phyloP scores from a whole-genome alignment of 2,113 vertebrate species.

The Etheostoma spectabile region DNA sequence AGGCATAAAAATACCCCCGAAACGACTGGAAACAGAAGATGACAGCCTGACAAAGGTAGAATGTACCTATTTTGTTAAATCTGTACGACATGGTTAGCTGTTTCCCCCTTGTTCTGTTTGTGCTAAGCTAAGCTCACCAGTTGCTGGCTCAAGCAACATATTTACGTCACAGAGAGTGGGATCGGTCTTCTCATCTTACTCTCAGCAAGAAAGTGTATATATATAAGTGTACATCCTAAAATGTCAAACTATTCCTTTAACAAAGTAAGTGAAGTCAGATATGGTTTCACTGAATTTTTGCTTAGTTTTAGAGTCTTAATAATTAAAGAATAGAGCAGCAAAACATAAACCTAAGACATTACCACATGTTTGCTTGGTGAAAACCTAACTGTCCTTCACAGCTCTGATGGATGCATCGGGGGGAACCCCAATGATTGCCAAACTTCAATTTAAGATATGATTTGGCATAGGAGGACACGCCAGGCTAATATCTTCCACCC shows the following conservation, averaged over 20 bases:
- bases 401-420: constrained; percentile 29
- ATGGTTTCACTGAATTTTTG: not conserved
- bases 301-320: not conserved
- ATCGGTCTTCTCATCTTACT: no score
- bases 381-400: constrained; percentile 20
- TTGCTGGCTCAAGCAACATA: not conserved
- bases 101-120: not conserved
- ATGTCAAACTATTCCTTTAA: not conserved
- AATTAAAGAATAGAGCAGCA: not conserved
- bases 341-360: not conserved
- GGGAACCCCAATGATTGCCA: constrained; percentile 49
- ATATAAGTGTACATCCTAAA: not conserved
- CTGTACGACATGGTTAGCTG: no score
- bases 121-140: no score
- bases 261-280: not conserved
- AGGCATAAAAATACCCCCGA: no score
- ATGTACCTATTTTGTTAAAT: no score
- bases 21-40: no score
- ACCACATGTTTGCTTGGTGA: not conserved
- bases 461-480: constrained; percentile 26
- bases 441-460: constrained; percentile 19
- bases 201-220: not conserved
- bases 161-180: not conserved
- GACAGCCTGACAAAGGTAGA: no score
- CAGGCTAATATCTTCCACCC: constrained; percentile 38